Evolutionary conservation across 1,140 invertebrate species (phyloP).

Genomic region (Anagrus nilaparvatae): DNA sequence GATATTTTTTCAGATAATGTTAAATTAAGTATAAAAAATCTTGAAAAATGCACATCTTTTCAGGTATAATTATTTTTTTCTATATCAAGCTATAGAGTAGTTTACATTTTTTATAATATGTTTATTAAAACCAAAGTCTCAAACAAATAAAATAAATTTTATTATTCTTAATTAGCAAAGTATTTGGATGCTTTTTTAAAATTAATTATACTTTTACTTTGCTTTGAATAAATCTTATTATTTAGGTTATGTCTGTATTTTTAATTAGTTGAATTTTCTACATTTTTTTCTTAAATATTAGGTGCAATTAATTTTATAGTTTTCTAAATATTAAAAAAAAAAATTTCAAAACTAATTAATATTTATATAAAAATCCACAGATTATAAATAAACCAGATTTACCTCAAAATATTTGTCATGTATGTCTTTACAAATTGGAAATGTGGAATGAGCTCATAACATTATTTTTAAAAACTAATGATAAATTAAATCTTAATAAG

Average conservation of each 20-base stretch:
- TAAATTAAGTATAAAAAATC: conserved; percentile 24
- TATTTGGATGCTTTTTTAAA: background rate
- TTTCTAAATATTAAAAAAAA: conserved; percentile 6
- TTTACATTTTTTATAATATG: conserved; percentile 1
- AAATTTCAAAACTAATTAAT: too few species aligned
- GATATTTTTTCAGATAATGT: conserved; percentile 24
- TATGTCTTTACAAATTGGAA: conserved; percentile 36
- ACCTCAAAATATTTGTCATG: conserved; percentile 32
- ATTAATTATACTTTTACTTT: background rate
- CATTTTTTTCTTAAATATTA: background rate
- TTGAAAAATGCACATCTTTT: conserved; percentile 26
- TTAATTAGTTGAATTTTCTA: background rate
- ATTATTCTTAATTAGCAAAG: background rate
- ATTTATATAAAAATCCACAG: too few species aligned
- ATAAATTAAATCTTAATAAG: conserved; percentile 24
- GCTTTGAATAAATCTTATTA: background rate
- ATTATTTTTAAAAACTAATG: conserved; percentile 29
- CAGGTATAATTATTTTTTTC: conserved; percentile 24
- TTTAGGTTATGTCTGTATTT: conserved; percentile 1
- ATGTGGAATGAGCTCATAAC: conserved; percentile 37
- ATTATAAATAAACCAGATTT: conserved; percentile 26
- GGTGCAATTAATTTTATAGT: conserved; percentile 1
- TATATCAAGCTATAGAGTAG: background rate
- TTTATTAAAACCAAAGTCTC: background rate
- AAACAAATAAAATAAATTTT: background rate